phyloP scores from a whole-genome alignment of 1,140 invertebrate species.

The Melanaphis sacchari region DNA sequence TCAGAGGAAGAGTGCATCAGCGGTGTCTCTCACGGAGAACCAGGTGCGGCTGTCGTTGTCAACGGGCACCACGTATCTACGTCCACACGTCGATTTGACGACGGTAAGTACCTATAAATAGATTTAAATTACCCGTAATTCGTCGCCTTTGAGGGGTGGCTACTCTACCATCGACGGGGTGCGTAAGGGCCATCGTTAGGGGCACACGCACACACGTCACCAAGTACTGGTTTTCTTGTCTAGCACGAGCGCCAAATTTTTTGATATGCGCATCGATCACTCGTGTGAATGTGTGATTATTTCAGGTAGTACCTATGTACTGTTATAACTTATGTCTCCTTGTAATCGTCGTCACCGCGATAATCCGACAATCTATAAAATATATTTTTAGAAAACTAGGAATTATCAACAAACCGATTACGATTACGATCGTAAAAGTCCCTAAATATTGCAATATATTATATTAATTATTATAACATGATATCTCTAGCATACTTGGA shows the following conservation, averaged over 20 bases:
- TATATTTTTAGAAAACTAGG: not conserved
- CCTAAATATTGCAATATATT: not conserved
- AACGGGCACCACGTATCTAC: slow-evolving; percentile 38
- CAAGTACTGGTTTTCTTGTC: not conserved
- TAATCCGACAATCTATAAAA: not conserved
- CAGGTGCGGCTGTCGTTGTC: slow-evolving; percentile 19
- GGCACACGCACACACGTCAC: not conserved
- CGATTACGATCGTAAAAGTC: not conserved
- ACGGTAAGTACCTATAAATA: slow-evolving; percentile 23
- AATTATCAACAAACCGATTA: not conserved
- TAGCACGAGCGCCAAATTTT: not conserved
- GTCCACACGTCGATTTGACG: slow-evolving; percentile 5
- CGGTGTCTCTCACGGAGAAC: not conserved
- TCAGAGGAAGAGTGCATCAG: slow-evolving; percentile 55
- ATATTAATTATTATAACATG: no score
- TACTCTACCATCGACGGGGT: not conserved
- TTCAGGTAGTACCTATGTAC: not conserved
- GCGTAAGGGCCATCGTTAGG: not conserved
- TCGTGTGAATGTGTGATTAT: not conserved
- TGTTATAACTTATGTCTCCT: not conserved
- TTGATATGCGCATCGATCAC: not conserved
- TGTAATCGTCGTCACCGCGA: not conserved
- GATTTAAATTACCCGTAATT: not conserved
- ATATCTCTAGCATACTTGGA: not conserved
- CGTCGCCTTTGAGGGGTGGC: not conserved